Percentiles rank a stretch among this genome's conserved stretches.
Conservation (phyloP, 2,797 vertebrate genomes). For the Squalus acanthias region DNA sequence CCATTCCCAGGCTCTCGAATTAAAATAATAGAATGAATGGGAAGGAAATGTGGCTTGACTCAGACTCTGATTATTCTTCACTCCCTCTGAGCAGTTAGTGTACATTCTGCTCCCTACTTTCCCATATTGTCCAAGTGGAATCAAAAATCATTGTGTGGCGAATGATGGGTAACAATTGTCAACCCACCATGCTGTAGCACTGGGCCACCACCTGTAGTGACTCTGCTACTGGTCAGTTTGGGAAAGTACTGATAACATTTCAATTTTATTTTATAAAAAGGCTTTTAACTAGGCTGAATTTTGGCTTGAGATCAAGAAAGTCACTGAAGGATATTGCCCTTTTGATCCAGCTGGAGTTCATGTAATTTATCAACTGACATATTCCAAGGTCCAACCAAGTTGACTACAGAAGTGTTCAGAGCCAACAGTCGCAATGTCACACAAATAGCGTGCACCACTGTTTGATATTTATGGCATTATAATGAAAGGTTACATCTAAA, state of each 20-base stretch:
- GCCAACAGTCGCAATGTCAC: not conserved
- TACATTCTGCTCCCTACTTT: not conserved
- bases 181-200: not conserved
- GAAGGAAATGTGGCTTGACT: not conserved
- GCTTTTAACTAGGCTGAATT: not conserved
- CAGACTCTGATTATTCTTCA: not conserved
- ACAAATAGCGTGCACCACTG: not conserved
- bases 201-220: not conserved
- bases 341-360: not conserved
- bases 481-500: not conserved
- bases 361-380: not conserved
- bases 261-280: not conserved
- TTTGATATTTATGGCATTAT: not conserved
- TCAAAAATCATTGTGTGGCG: not conserved
- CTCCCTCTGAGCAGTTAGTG: not conserved
- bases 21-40: not conserved
- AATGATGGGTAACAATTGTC: not conserved
- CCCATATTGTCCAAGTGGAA: not conserved
- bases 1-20: not conserved
- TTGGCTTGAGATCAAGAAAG: not conserved
- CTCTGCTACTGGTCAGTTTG: not conserved
- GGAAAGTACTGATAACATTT: not conserved
- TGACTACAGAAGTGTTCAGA: not conserved
- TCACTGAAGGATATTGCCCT: not conserved
- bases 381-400: not conserved